Evolutionary conservation across 1,140 invertebrate species (phyloP).

Genomic region (Drosophila kikkawai): DNA sequence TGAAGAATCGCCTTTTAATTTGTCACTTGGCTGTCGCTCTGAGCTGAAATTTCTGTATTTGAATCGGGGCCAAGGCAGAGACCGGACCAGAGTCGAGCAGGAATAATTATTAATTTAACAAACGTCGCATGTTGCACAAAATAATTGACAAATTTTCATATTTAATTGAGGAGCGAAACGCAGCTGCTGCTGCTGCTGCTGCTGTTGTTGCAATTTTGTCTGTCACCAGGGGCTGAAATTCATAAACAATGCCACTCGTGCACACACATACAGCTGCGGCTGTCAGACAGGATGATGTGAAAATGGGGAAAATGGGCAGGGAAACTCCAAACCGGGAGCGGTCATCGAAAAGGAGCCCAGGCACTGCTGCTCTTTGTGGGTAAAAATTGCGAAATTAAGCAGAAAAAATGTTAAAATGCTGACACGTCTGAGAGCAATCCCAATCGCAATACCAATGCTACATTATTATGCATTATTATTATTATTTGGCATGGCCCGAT

Average conservation of each 20-base stretch:
- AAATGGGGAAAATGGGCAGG: constrained; percentile 2
- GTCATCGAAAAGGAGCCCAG: constrained; percentile 11
- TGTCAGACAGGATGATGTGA: constrained; percentile 49
- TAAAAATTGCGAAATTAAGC: constrained; percentile 79
- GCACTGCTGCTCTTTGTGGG: constrained; percentile 43
- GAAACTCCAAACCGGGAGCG: background rate
- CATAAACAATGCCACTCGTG: constrained; percentile 69
- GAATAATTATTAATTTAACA: constrained; percentile 82
- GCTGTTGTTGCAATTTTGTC: constrained; percentile 49
- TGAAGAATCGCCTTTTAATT: constrained; percentile 48
- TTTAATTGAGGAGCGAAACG: constrained; percentile 77
- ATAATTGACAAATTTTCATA: constrained; percentile 84
- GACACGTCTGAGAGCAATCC: constrained; percentile 59
- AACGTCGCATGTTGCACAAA: constrained; percentile 82
- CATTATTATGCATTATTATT: constrained; percentile 76
- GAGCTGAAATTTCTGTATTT: constrained; percentile 15
- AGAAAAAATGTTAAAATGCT: constrained; percentile 77
- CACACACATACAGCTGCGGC: constrained; percentile 65
- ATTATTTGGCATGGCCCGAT: constrained; percentile 55
- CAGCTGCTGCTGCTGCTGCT: constrained; percentile 55
- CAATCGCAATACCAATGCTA: constrained; percentile 21
- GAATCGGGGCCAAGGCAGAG: constrained; percentile 44
- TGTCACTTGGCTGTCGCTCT: constrained; percentile 40
- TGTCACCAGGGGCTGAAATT: constrained; percentile 75
- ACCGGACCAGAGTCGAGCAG: constrained; percentile 51